phyloP scores from a whole-genome alignment of 1,140 invertebrate genomes.

The Leptonema lineaticorne region DNA sequence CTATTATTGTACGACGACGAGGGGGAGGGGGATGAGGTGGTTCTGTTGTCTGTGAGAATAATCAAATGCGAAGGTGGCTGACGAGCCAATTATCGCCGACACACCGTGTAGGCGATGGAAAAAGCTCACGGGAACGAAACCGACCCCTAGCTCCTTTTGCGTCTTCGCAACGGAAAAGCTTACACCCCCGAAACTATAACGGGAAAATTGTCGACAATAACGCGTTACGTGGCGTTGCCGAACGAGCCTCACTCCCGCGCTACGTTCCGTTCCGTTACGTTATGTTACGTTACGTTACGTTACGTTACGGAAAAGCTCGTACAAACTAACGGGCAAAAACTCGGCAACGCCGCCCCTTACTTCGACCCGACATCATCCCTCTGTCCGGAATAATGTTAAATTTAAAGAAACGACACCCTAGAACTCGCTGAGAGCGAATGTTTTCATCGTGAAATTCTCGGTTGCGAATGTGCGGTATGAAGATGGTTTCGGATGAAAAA shows the following conservation, averaged over 20 bases:
- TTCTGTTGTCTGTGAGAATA: background rate
- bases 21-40: no score
- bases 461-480: no score
- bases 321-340: background rate
- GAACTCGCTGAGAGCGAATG: no score
- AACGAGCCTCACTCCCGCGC: no score
- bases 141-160: background rate
- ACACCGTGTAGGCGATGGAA: background rate
- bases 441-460: no score
- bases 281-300: background rate
- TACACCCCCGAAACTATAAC: background rate
- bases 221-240: background rate
- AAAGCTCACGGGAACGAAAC: background rate
- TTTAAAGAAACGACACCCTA: no score
- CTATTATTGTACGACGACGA: background rate
- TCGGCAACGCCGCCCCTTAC: no score
- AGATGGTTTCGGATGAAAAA: no score
- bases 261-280: no score
- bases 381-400: no score
- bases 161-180: background rate
- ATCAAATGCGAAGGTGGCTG: constrained; percentile 16
- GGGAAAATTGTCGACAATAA: constrained; percentile 16
- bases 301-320: background rate
- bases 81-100: constrained; percentile 15
- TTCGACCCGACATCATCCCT: no score